Percentiles rank a stretch among this genome's conserved stretches.
phyloP scores from a whole-genome alignment of 2,113 vertebrate genomes.

The Catharus bicknelli region DNA sequence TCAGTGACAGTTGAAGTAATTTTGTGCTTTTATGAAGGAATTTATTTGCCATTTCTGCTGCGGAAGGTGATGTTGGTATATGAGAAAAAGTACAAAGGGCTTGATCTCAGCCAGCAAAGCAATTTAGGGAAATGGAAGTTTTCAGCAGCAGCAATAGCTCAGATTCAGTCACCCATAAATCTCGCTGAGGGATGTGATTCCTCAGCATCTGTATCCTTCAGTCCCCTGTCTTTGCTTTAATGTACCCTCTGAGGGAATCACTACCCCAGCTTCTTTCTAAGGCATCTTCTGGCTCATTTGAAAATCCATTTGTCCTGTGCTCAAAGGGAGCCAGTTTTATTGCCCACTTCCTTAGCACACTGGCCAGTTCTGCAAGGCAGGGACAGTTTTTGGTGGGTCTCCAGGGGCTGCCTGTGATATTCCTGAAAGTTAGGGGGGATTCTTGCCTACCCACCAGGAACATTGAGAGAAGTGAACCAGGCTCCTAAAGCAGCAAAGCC shows the following conservation, averaged over 20 bases:
- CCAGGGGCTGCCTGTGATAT: neutral
- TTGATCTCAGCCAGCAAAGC: neutral
- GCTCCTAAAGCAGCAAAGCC: neutral
- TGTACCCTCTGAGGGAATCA: neutral
- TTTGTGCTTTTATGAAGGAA: neutral
- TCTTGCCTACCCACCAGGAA: neutral
- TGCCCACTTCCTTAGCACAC: neutral
- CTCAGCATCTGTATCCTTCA: neutral
- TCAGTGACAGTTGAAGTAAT: neutral
- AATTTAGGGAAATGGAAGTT: neutral
- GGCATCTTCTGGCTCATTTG: neutral
- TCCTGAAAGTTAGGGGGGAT: neutral
- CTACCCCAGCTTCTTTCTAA: neutral
- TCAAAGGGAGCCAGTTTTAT: neutral
- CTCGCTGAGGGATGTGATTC: neutral
- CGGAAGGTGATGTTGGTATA: neutral
- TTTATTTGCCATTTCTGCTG: neutral
- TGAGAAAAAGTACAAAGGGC: neutral
- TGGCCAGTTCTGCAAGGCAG: neutral
- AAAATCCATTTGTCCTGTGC: neutral
- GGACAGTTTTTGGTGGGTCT: neutral
- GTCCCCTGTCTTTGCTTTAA: neutral
- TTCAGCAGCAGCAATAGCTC: constrained; percentile 5
- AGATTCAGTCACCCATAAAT: constrained; percentile 14
- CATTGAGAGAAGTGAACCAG: neutral